Conservation (phyloP, 2,888 invertebrate species). For the Drosophila kanekoi region DNA sequence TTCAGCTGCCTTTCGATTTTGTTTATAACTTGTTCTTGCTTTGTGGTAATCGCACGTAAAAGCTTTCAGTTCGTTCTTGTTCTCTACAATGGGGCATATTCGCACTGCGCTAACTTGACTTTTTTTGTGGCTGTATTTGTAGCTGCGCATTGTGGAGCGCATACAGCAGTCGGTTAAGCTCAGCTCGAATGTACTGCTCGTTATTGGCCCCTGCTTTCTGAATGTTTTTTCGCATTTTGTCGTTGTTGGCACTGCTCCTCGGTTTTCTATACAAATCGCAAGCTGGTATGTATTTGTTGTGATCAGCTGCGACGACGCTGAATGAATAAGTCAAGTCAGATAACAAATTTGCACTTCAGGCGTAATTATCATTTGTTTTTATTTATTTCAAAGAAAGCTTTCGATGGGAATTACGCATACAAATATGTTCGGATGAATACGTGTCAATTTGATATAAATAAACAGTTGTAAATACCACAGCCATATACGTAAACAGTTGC, state of each 20-base stretch:
- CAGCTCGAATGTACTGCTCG: neutral
- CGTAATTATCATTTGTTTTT: conserved; percentile 19
- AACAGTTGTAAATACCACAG: neutral
- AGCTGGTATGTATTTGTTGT: conserved; percentile 45
- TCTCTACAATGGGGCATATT: conserved; percentile 29
- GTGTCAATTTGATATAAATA: conserved; percentile 30
- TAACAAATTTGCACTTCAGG: conserved; percentile 30
- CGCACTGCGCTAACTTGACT: neutral
- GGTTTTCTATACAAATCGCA: conserved; percentile 67
- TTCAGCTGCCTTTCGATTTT: conserved; percentile 71
- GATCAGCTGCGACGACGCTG: conserved; percentile 49
- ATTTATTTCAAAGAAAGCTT: conserved; percentile 33
- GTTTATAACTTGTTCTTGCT: conserved; percentile 75
- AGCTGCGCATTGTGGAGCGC: conserved; percentile 20
- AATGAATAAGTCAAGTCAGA: conserved; percentile 37
- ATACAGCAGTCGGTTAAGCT: conserved; percentile 13
- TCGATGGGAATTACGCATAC: conserved; percentile 11
- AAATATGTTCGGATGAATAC: conserved; percentile 20
- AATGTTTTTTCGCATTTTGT: conserved; percentile 62
- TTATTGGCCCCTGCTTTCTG: conserved; percentile 48
- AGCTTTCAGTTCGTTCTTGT: conserved; percentile 44
- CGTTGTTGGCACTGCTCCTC: conserved; percentile 50
- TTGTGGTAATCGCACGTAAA: conserved; percentile 39
- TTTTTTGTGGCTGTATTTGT: neutral
- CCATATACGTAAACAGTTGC: neutral